Conservation (phyloP, 64 coral and sea anemone species). For the Anthopleura sola region DNA sequence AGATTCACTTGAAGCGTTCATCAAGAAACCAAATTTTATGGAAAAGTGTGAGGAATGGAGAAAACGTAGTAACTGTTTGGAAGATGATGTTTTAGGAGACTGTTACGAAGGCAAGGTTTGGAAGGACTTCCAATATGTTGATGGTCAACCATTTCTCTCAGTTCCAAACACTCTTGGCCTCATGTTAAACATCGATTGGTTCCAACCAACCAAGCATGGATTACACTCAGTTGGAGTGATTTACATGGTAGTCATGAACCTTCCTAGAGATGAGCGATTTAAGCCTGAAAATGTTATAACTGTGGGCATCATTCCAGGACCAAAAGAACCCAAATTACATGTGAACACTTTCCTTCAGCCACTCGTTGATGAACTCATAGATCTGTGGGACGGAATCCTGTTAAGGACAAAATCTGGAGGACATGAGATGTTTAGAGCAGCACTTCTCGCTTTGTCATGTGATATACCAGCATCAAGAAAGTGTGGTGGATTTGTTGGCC, state of each 20-base stretch:
- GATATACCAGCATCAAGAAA: slow-evolving; percentile 63
- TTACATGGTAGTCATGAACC: slow-evolving; percentile 67
- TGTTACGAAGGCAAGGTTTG: slow-evolving; percentile 50
- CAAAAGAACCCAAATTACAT: slow-evolving; percentile 34
- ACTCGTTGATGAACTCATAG: slow-evolving; percentile 48
- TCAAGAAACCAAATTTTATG: slow-evolving; percentile 37
- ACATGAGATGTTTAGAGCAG: slow-evolving; percentile 34
- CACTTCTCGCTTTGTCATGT: slow-evolving; percentile 53
- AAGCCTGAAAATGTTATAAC: slow-evolving; percentile 54
- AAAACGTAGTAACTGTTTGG: background rate
- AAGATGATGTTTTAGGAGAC: slow-evolving; percentile 35
- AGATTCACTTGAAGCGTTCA: slow-evolving; percentile 13
- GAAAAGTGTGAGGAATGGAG: slow-evolving; percentile 59
- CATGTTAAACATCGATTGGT: slow-evolving; percentile 64
- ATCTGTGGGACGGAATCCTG: slow-evolving; percentile 50
- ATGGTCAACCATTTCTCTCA: slow-evolving; percentile 44
- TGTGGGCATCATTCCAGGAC: slow-evolving; percentile 71
- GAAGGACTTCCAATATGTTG: slow-evolving; percentile 49
- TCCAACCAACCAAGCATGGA: slow-evolving; percentile 34
- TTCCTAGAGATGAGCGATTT: slow-evolving; percentile 60
- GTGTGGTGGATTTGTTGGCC: slow-evolving; percentile 71
- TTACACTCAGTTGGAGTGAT: slow-evolving; percentile 51
- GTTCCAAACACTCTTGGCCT: slow-evolving; percentile 36
- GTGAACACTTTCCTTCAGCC: slow-evolving; percentile 61
- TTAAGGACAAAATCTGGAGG: background rate